Evolutionary conservation across 2,113 vertebrate genomes (phyloP).

Genomic region (Heterochromis multidens): DNA sequence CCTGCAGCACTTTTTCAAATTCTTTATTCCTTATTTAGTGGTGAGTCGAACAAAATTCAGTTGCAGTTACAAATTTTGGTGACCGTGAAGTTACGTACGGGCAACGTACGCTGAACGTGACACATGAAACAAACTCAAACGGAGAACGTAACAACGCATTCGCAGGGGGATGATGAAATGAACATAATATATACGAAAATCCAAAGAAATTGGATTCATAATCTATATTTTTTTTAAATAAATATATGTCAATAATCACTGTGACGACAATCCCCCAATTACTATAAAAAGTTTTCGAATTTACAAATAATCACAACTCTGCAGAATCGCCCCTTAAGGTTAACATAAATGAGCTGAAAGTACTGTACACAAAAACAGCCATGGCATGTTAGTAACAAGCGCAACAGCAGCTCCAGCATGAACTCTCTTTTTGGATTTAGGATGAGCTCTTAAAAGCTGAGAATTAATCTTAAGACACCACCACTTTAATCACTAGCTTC

Average conservation of each 20-base stretch:
- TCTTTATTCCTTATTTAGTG: neutral
- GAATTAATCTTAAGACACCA: neutral
- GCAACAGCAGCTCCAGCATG: neutral
- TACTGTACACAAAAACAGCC: neutral
- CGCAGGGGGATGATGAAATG: neutral
- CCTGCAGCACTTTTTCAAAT: neutral
- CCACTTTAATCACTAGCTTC: neutral
- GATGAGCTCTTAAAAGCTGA: neutral
- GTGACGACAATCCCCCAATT: too few species aligned
- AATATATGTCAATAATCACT: neutral
- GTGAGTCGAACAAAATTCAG: too few species aligned
- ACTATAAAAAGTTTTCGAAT: neutral
- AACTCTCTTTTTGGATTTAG: neutral
- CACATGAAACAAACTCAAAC: too few species aligned
- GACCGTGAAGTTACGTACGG: too few species aligned
- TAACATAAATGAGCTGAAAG: neutral
- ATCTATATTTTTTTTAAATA: neutral
- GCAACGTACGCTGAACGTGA: too few species aligned
- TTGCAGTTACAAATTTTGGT: too few species aligned
- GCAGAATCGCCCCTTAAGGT: neutral
- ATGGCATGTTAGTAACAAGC: neutral
- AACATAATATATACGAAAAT: neutral
- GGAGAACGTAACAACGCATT: neutral
- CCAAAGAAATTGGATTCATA: neutral
- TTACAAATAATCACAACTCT: neutral